Conservation (phyloP, 2,797 vertebrate genomes). For the Enteromius afrohamiltoni region DNA sequence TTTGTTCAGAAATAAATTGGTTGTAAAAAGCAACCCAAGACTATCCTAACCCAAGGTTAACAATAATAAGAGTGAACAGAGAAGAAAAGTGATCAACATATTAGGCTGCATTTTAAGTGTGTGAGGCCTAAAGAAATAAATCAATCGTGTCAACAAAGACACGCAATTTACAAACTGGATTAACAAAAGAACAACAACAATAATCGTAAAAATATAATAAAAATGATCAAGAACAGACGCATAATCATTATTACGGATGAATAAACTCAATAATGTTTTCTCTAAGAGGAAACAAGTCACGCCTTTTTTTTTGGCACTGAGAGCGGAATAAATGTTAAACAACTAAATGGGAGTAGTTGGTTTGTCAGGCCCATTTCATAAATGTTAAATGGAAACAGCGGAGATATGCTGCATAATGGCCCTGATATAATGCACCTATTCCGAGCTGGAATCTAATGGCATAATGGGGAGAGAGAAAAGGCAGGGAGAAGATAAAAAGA, state of each 20-base stretch:
- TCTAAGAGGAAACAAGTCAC: not conserved
- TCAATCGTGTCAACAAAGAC: not conserved
- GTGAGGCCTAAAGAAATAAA: not conserved
- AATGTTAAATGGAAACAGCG: conserved; percentile 4
- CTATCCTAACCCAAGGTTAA: too few relatives aligned
- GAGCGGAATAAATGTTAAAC: conserved; percentile 32
- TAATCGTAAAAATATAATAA: too few relatives aligned
- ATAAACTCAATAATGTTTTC: conserved; percentile 1
- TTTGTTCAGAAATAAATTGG: not conserved
- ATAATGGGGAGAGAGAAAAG: conserved; percentile 6
- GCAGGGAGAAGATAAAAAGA: not conserved
- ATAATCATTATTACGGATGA: not conserved
- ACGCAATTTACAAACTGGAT: too few relatives aligned
- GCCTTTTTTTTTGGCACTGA: not conserved
- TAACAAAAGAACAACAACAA: too few relatives aligned
- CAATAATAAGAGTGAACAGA: not conserved
- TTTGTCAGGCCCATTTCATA: conserved; percentile 9
- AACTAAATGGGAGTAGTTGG: not conserved
- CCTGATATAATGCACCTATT: conserved; percentile 29
- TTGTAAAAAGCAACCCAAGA: not conserved
- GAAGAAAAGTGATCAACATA: not conserved
- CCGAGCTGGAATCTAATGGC: conserved; percentile 31
- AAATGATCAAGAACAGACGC: not conserved
- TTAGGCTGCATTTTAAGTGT: not conserved
- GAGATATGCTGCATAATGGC: conserved; percentile 28